phyloP scores from a whole-genome alignment of 64 coral and sea anemone genomes.

The Dendronephthya gigantea region DNA sequence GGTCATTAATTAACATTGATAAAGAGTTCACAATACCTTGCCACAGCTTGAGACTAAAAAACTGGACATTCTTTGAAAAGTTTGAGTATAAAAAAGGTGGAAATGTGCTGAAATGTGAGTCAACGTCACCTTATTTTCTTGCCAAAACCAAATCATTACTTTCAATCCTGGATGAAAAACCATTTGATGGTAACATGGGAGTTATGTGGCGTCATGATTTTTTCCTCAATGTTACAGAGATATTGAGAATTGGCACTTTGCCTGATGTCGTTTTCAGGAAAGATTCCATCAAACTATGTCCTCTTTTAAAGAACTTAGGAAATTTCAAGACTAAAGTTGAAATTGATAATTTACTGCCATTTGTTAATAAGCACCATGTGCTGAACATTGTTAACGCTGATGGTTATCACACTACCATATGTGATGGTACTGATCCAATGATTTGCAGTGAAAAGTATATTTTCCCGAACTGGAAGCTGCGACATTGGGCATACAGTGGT shows the following conservation, averaged over 20 bases:
- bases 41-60: not conserved
- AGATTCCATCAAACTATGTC: not conserved
- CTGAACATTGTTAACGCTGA: not conserved
- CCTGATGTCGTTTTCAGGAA: not conserved
- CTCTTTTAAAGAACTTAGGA: not conserved
- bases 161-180: not conserved
- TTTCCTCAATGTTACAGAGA: not conserved
- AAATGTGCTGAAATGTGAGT: not conserved
- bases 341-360: not conserved
- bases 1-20: not conserved
- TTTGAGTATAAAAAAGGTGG: not conserved
- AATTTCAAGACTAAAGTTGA: not conserved
- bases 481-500: constrained; percentile 1
- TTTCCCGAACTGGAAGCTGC: not conserved
- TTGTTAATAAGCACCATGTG: constrained; percentile 2
- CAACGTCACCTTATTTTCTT: not conserved
- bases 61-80: constrained; percentile 2
- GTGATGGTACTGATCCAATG: not conserved
- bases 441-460: constrained; percentile 9
- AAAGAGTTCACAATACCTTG: not conserved
- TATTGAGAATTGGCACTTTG: not conserved
- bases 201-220: not conserved
- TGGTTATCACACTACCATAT: not conserved
- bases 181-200: not conserved
- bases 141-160: not conserved